Evolutionary conservation across 2,797 vertebrate genomes (phyloP).

Genomic region (Macropus fuliginosus): DNA sequence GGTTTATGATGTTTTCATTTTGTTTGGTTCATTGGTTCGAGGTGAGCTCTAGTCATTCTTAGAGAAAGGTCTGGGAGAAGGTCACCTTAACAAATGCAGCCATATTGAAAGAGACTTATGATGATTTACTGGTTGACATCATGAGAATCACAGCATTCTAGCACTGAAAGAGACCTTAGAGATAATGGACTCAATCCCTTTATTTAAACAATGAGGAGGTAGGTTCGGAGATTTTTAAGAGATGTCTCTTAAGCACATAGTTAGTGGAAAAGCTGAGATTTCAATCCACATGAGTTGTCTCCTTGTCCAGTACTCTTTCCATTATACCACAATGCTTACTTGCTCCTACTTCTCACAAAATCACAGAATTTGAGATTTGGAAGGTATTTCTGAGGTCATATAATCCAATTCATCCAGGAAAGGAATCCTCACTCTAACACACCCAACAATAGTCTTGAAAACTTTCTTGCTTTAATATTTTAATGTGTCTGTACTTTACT

Average conservation of each 20-base stretch:
- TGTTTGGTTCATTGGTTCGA: constrained; percentile 8
- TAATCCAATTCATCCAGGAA: background rate
- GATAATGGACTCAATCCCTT: background rate
- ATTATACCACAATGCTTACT: background rate
- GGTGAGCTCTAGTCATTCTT: background rate
- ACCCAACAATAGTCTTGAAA: background rate
- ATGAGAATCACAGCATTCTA: constrained; percentile 3
- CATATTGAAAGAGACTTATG: background rate
- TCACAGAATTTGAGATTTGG: background rate
- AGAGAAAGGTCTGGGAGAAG: constrained; percentile 20
- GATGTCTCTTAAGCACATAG: background rate
- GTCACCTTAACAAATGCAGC: constrained; percentile 2
- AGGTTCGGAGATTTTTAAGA: background rate
- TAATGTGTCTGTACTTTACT: background rate
- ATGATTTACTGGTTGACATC: constrained; percentile 21
- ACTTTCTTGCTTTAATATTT: background rate
- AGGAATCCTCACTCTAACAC: background rate
- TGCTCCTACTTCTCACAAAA: background rate
- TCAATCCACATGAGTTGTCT: background rate
- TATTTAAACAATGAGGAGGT: background rate
- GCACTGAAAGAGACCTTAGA: background rate
- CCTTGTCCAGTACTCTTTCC: background rate
- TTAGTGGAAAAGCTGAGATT: background rate
- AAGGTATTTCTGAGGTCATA: background rate
- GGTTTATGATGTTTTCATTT: background rate